Evolutionary conservation across 2,113 vertebrate genomes (phyloP), one percentile per base, ranked within the genome.

Genomic region (Burhinus bistriatus): DNA sequence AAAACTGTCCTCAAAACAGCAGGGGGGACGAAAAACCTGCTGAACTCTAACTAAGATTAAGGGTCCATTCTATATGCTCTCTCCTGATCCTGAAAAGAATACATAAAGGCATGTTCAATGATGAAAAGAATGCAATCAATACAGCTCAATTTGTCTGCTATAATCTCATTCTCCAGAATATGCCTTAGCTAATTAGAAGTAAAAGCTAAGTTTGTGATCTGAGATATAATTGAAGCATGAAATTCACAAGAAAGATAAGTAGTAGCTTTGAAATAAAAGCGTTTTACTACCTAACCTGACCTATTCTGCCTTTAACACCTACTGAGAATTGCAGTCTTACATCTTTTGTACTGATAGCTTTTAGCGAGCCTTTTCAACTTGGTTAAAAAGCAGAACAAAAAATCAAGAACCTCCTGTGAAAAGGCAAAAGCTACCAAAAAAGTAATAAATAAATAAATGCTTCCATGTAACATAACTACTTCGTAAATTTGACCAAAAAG

Each of bases 161-260:
- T 90, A 94, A 98, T 92, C 93, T 93, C 83, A 88, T 85, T 80
- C 61, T 79, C 58, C 77, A 94, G 78, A 97, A 93, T 93, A 96
- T 86, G 59, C 76, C 93, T 89, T n/a, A 92, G 86, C 90, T 97
- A 98, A 98, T 98, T 97, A 97, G 95, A 96, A 97, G 92, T 90
- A 88, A 97, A 96, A 95, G 87, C 61, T 51, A 91, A 92, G 58
- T 87, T 95, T 96, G 82, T 91, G 79, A 98, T 97, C 93, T 79
- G 51, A 96, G 83, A 65, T 75, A 62, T 68, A 97, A 90, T 3
- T 82, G 83, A 97, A 96, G 97, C 78, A 80, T 85, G 83, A 90
- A 95, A 98, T 94, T 86, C 93, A 95, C 84, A 96, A 96, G 69
- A 97, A 95, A 97, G 96, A 7, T 66, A 87, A 87, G 27, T 45